These are phyloP conservation scores for Crotophaga sulcirostris DNA, from an alignment of 2,113 vertebrate genomes.

Conservation along the genomic window DNA sequence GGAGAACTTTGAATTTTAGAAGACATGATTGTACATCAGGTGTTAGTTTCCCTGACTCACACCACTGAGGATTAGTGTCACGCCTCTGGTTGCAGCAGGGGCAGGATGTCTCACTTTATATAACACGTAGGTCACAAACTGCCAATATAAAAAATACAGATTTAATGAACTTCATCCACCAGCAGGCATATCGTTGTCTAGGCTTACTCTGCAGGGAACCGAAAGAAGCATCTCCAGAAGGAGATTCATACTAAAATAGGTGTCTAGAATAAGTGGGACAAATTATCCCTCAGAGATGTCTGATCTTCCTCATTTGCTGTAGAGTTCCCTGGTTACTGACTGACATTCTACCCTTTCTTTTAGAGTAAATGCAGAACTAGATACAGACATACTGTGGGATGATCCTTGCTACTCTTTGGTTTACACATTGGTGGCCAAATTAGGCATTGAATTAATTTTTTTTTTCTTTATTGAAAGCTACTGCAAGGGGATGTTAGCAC, in stretches of 20 bases:
- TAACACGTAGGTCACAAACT: constrained; percentile 27
- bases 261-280: constrained; percentile 31
- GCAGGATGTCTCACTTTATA: not conserved
- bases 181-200: not conserved
- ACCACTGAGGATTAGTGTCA: not conserved
- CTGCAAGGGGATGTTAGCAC: not conserved
- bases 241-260: not conserved
- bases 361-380: not conserved
- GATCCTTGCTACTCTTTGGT: not conserved
- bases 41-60: not conserved
- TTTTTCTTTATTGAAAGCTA: not conserved
- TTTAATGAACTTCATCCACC: constrained; percentile 1
- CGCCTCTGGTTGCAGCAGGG: not conserved
- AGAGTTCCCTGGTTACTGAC: not conserved
- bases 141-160: not conserved
- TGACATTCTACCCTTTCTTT: not conserved
- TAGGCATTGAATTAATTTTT: not conserved
- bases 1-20: not conserved
- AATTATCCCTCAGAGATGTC: constrained; percentile 2
- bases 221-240: not conserved
- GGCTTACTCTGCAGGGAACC: not conserved
- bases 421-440: not conserved
- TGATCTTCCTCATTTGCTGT: not conserved
- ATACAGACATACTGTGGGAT: not conserved
- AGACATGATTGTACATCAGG: not conserved